A percentile compares a stretch with the other conserved stretches of the same genome.
Conservation (phyloP, 1,140 invertebrate genomes). For the Gonioctena quinquepunctata region DNA sequence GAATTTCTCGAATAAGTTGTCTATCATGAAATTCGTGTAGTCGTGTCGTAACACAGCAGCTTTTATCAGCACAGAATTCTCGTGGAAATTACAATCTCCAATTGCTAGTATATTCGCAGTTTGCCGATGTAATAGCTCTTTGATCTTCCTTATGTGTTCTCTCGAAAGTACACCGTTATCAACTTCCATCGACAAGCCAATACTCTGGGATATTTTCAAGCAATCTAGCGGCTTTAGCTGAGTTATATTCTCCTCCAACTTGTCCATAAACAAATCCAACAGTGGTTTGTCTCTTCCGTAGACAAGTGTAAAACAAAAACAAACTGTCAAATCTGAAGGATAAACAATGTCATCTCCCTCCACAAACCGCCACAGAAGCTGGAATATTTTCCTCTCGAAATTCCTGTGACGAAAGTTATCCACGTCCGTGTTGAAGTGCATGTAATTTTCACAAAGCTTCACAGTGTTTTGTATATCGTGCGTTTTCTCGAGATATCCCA, state of each 20-base stretch:
- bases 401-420: slow-evolving; percentile 55
- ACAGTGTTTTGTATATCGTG: slow-evolving; percentile 47
- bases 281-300: slow-evolving; percentile 53
- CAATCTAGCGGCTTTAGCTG: slow-evolving; percentile 54
- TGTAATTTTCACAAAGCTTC: slow-evolving; percentile 57
- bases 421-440: slow-evolving; percentile 60
- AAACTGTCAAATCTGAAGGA: slow-evolving; percentile 52
- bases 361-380: slow-evolving; percentile 53
- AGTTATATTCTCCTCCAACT: slow-evolving; percentile 46
- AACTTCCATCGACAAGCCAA: background rate
- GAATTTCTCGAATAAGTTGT: slow-evolving; percentile 17
- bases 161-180: background rate
- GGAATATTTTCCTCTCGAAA: slow-evolving; percentile 56
- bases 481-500: slow-evolving; percentile 39
- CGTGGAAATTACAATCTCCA: background rate
- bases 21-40: slow-evolving; percentile 11
- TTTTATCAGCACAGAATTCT: slow-evolving; percentile 23
- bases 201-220: slow-evolving; percentile 43
- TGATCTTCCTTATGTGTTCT: slow-evolving; percentile 1
- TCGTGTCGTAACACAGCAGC: slow-evolving; percentile 21
- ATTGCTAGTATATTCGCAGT: slow-evolving; percentile 11
- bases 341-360: slow-evolving; percentile 48
- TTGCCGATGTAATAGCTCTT: background rate
- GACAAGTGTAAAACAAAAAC: slow-evolving; percentile 58
- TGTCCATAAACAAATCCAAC: slow-evolving; percentile 48